Evolutionary conservation across 2,888 invertebrate genomes (phyloP).

Genomic region (Tinea semifulvella): DNA sequence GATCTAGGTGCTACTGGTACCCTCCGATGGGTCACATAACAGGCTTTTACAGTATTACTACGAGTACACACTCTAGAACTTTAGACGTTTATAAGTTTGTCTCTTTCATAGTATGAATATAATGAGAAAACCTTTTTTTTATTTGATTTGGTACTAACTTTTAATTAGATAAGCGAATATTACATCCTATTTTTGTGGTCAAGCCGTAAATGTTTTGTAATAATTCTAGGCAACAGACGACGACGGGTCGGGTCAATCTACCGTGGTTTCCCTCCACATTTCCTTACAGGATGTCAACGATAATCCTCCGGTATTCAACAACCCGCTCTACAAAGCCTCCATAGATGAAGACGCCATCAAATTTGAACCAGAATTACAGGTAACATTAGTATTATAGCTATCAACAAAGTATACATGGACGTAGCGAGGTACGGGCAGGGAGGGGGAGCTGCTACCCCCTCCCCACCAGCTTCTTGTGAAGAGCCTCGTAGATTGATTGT

Average conservation of each 20-base stretch:
- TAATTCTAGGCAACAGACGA: conserved; percentile 81
- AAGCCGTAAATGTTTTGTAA: too few species aligned
- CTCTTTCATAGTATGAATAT: not conserved
- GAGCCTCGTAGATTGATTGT: too few species aligned
- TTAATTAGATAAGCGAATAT: too few species aligned
- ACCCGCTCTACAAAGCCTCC: conserved; percentile 78
- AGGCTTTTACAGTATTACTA: too few species aligned
- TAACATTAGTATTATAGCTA: conserved; percentile 29
- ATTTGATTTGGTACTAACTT: too few species aligned
- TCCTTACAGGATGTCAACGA: conserved; percentile 87
- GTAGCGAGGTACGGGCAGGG: too few species aligned
- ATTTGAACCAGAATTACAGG: conserved; percentile 78
- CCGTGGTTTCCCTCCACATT: conserved; percentile 82
- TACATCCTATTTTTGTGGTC: too few species aligned
- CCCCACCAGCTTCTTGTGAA: too few species aligned
- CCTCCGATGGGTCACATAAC: too few species aligned
- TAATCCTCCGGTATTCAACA: conserved; percentile 84
- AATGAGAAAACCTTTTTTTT: not conserved
- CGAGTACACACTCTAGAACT: not conserved
- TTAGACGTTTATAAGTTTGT: not conserved
- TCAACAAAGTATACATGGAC: too few species aligned
- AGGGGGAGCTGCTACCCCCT: too few species aligned
- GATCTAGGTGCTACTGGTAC: too few species aligned
- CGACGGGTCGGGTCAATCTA: conserved; percentile 78
- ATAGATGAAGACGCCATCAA: conserved; percentile 87